Conservation (phyloP, 2,113 vertebrate species). For the Epinephelus moara region DNA sequence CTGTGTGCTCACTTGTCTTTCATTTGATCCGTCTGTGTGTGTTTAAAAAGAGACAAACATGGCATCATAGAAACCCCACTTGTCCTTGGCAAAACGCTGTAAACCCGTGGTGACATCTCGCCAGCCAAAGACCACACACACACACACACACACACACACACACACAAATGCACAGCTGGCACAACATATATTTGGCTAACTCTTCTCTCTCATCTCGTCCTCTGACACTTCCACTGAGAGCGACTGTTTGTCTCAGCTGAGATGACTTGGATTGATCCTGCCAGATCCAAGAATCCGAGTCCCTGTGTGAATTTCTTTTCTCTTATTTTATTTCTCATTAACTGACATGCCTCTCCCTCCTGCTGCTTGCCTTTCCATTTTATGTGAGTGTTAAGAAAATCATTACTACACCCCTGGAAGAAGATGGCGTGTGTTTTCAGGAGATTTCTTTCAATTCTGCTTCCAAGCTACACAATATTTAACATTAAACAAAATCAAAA, state of each 20-base stretch:
- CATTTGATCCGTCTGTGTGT: constrained; percentile 63
- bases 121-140: constrained; percentile 54
- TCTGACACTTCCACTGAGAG: constrained; percentile 54
- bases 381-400: neutral
- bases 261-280: constrained; percentile 41
- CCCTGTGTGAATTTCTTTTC: neutral
- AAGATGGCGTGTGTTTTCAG: neutral
- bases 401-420: neutral
- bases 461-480: neutral
- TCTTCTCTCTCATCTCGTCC: constrained; percentile 54
- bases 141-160: constrained; percentile 34
- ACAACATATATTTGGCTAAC: constrained; percentile 48
- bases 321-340: neutral
- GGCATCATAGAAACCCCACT: constrained; percentile 61
- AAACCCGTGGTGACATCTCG: constrained; percentile 52
- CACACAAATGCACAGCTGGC: constrained; percentile 55
- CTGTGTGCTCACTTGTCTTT: constrained; percentile 61
- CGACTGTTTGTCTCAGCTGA: constrained; percentile 37
- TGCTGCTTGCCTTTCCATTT: neutral
- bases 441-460: neutral
- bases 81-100: constrained; percentile 63
- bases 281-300: neutral
- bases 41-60: constrained; percentile 60
- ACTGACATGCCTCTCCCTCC: neutral
- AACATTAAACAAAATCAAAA: neutral